A percentile compares a stretch with the other conserved stretches of the same genome.
These are phyloP conservation scores for Acestrorhynchus altus DNA, from an alignment of 2,797 vertebrate species.

Conservation along the genomic window DNA sequence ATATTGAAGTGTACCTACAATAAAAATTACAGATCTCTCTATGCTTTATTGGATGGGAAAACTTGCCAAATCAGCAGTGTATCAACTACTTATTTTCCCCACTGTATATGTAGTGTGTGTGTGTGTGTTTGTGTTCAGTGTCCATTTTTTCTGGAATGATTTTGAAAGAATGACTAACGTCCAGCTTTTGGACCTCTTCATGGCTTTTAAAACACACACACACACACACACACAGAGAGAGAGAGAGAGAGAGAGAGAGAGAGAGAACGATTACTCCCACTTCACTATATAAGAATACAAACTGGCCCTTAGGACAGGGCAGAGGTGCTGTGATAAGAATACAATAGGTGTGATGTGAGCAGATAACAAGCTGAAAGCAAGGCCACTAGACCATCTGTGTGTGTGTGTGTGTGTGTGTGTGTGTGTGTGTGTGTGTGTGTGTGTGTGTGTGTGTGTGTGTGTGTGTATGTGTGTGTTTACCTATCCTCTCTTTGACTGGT, in stretches of 20 bases:
- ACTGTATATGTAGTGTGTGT: not conserved
- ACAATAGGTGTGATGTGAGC: conserved; percentile 59
- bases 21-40: too few relatives aligned
- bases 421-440: not conserved
- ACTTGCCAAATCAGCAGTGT: too few relatives aligned
- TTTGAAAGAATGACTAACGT: not conserved
- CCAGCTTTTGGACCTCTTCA: not conserved
- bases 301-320: conserved; percentile 56
- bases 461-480: conserved; percentile 16
- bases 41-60: too few relatives aligned
- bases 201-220: conserved; percentile 15
- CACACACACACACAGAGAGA: conserved; percentile 22
- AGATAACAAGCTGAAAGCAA: conserved; percentile 54
- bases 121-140: not conserved
- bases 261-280: not conserved
- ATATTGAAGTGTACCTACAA: too few relatives aligned
- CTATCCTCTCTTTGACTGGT: conserved; percentile 24
- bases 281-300: conserved; percentile 12
- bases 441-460: conserved; percentile 18
- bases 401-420: conserved; percentile 4
- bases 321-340: conserved; percentile 60
- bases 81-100: too few relatives aligned
- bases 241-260: conserved; percentile 41
- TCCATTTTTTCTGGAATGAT: not conserved
- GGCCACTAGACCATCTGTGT: conserved; percentile 45